Evolutionary conservation across 2,797 vertebrate genomes (phyloP).

Genomic region (Syncerus caffer): DNA sequence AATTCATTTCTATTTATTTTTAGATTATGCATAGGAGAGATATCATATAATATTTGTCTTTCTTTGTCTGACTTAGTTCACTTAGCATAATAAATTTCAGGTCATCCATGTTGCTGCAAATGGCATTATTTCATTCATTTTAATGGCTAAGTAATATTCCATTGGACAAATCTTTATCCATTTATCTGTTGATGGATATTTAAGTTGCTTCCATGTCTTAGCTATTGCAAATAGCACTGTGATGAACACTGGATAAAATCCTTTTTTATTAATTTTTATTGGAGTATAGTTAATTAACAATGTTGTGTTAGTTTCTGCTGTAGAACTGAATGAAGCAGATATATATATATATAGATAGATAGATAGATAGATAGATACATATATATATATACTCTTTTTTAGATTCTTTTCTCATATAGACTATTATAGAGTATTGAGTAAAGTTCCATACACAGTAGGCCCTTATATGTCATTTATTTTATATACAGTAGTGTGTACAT

Average conservation of each 20-base stretch:
- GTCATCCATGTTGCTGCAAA: neutral
- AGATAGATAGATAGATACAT: too few relatives aligned
- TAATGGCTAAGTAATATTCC: neutral
- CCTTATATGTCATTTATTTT: neutral
- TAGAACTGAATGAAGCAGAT: neutral
- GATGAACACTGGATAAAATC: neutral
- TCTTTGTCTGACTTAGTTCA: neutral
- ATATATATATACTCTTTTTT: neutral
- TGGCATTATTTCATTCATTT: neutral
- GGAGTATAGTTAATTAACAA: neutral
- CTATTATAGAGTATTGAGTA: neutral
- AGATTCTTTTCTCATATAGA: neutral
- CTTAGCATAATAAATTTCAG: neutral
- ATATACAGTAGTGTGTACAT: neutral
- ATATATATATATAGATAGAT: too few relatives aligned
- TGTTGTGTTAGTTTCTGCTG: neutral
- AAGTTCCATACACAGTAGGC: neutral
- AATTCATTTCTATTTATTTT: neutral
- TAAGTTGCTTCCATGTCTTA: neutral
- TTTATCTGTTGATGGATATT: neutral
- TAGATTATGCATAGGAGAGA: neutral
- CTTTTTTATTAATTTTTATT: neutral
- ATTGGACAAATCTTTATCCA: neutral
- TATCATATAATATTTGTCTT: neutral
- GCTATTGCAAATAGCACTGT: neutral